Percentiles rank a stretch among this genome's conserved stretches.
Evolutionary conservation across 2,888 invertebrate species (phyloP).

Genomic region (Dasypolia templi): DNA sequence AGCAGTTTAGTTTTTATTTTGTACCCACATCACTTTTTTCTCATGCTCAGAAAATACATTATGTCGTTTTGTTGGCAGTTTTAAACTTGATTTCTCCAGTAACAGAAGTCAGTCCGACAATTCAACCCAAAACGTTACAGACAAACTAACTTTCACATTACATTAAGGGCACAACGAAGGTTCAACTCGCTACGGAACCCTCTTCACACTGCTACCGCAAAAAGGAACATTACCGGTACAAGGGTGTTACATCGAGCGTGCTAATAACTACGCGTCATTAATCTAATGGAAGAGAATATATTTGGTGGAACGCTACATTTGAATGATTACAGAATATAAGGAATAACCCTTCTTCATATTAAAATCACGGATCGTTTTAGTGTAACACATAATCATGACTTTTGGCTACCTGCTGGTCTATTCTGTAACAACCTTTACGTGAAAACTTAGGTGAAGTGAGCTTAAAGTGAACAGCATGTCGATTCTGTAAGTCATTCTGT

Average conservation of each 20-base stretch:
- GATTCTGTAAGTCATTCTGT: no score
- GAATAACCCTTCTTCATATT: not conserved
- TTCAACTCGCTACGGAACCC: slow-evolving; percentile 32
- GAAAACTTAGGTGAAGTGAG: not conserved
- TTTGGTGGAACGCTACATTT: slow-evolving; percentile 18
- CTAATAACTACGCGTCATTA: slow-evolving; percentile 53
- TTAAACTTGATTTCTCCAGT: not conserved
- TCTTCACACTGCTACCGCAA: slow-evolving; percentile 39
- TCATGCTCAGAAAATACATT: not conserved
- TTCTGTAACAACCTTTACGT: not conserved
- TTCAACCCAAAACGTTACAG: not conserved
- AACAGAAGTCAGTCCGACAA: not conserved
- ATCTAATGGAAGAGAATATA: slow-evolving; percentile 22
- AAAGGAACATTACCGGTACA: slow-evolving; percentile 51
- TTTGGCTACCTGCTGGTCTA: not conserved
- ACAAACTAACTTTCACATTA: slow-evolving; percentile 20
- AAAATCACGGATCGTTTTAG: not conserved
- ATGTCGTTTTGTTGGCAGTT: no score
- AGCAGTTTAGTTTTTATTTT: not conserved
- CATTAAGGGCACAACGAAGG: slow-evolving; percentile 30
- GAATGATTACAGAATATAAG: slow-evolving; percentile 28
- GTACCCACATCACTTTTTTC: not conserved
- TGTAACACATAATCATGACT: not conserved
- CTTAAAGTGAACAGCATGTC: not conserved
- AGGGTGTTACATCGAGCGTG: slow-evolving; percentile 35